Base-by-base conservation (phyloP, 2,113 vertebrate species). In the Ciconia stormi region DNA sequence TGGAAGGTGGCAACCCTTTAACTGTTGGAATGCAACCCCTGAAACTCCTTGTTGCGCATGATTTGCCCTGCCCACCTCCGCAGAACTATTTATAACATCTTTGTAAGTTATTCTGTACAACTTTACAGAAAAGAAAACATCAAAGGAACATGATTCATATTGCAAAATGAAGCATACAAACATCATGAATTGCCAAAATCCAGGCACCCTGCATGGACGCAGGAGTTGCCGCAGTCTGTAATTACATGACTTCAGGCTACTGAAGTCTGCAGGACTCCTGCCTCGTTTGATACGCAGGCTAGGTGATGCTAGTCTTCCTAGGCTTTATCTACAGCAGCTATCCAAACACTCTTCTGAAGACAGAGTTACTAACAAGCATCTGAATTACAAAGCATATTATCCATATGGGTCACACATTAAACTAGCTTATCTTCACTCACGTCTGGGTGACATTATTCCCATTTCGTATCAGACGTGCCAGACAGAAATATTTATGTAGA, bases 381-480 rank as follows among this genome's bases (percentile, higher is more conserved):
- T 93, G 86, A 92, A 94, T 90, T 83, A 94, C 91, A 91, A 95
- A 94, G 74, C 0, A 0, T 38, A 52, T 82, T 96, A 92, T 96
- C 88, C 76, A 96, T 86, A 83, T 74, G 72, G 94, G 63, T 94
- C 72, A 70, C 82, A 72, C 42, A 55, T 83, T 93, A 72, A 93
- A 88, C 50, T 58, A 70, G 25, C 82, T 96, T 95, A 86, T 95
- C 92, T 90, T 82, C 90, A 52, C 82, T 86, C 55, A 71, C 0
- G 11, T 93, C 82, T 94, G 82, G 67, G 47, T 94, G 90, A 88
- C 67, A 90, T 73, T 88, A 94, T 86, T 77, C 93, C 65, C 79
- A 86, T 96, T 95, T 90, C 82, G 74, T 90, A 90, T 88, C 85
- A 94, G 90, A 83, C 32, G 84, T 95, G 87, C 56, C 82, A 96